phyloP scores from a whole-genome alignment of 2,888 invertebrate genomes.

The Diabrotica balteata region DNA sequence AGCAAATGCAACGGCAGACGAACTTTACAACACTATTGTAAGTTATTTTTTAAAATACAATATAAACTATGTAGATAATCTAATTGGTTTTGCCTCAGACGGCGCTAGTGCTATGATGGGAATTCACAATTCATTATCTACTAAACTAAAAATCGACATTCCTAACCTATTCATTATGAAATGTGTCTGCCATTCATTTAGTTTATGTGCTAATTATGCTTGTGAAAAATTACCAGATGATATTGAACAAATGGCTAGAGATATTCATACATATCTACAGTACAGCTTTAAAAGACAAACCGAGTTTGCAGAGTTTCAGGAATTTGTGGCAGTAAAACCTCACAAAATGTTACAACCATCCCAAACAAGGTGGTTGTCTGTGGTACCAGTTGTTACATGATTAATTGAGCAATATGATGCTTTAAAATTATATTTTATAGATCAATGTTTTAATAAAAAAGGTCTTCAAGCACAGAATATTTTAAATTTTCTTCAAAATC shows the following conservation, averaged over 20 bases:
- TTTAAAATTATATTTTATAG: constrained; percentile 24
- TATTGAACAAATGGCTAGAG: neutral
- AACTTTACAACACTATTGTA: neutral
- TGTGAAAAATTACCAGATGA: constrained; percentile 1
- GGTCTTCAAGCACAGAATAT: neutral
- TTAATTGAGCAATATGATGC: constrained; percentile 24
- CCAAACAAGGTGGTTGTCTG: constrained; percentile 29
- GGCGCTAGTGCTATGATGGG: constrained; percentile 1
- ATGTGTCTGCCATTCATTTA: neutral
- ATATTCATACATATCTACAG: neutral
- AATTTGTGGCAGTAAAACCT: neutral
- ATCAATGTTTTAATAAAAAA: constrained; percentile 4
- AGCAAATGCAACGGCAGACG: too few relatives aligned
- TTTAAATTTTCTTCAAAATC: neutral
- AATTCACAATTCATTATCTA: neutral
- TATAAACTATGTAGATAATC: neutral
- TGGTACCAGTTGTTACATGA: constrained; percentile 14
- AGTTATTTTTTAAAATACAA: neutral
- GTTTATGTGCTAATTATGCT: neutral
- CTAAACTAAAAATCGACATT: neutral
- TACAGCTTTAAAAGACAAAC: neutral
- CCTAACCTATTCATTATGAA: neutral
- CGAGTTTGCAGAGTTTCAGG: neutral
- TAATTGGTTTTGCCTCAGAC: constrained; percentile 1
- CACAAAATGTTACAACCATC: constrained; percentile 27